phyloP scores from a whole-genome alignment of 2,797 vertebrate genomes.

The Pseudotriccus pelzelni region DNA sequence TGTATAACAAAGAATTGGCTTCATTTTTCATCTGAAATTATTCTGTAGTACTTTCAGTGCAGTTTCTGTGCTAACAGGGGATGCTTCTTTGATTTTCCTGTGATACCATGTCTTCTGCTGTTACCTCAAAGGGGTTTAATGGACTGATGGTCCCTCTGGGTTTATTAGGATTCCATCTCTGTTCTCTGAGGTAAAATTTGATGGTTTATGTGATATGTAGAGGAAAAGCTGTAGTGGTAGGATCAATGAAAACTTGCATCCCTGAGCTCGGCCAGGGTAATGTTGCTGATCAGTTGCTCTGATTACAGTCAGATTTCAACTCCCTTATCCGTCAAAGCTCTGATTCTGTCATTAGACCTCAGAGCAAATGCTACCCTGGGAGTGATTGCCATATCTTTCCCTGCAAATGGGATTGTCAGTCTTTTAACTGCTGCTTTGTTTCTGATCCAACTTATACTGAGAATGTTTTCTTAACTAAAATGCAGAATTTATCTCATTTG shows the following conservation, averaged over 20 bases:
- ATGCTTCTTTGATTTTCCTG: not conserved
- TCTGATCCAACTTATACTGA: constrained; percentile 29
- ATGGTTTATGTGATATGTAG: not conserved
- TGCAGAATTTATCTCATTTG: constrained; percentile 49
- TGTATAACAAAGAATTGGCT: not conserved
- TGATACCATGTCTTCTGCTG: not conserved
- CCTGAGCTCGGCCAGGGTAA: not conserved
- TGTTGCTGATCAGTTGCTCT: not conserved
- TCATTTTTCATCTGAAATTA: not conserved
- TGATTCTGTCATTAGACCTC: not conserved
- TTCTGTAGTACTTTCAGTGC: not conserved
- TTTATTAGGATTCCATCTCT: not conserved
- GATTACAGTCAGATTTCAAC: not conserved
- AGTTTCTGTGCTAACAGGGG: not conserved
- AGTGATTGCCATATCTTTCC: not conserved
- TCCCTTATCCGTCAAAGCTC: not conserved
- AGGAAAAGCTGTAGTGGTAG: not conserved
- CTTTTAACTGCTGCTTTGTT: constrained; percentile 33
- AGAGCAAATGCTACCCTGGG: not conserved
- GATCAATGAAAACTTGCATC: not conserved
- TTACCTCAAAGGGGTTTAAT: not conserved
- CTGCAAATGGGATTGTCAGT: not conserved
- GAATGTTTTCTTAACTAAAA: constrained; percentile 55
- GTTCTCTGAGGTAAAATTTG: not conserved
- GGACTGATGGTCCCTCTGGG: not conserved